Evolutionary conservation across 2,797 vertebrate genomes (phyloP), one percentile per base, ranked within the genome.

Genomic region (Adrianichthys oophorus): DNA sequence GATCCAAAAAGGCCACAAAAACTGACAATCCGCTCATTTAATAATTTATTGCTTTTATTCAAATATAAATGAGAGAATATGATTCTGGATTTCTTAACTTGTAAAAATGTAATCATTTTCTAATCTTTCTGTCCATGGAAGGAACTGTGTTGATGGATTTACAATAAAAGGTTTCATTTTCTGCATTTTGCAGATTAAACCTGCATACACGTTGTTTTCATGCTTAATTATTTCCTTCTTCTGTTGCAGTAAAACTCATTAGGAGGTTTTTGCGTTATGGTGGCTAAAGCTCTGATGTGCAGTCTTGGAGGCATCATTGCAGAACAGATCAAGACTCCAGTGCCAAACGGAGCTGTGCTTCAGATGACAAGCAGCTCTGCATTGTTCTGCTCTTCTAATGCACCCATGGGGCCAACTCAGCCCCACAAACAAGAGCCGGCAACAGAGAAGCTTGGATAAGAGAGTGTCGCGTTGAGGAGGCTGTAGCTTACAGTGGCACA

Each of bases 301-400:
- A 46, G 51, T 56, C 24, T 59, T 49, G 44, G 5, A 18, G n/a
- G 7, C 52, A 50, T 64, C 37, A 37, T 37, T 37, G 10, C 10
- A 56, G 55, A 75, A 61, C 41, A 44, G 55, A 59, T 57, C 59
- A 70, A 71, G 72, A 48, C 68, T 69, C 74, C 73, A 59, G 57
- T 24, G 68, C 64, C 44, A 63, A 68, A 64, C 69, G 4, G 32
- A 56, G 55, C 26, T 0, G 19, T 42, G 40, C 48, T 75, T 45
- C 54, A 66, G 78, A 70, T 50, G 62, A 83, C 77, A 79, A 76
- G 65, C 77, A 77, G 67, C 29, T 79, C 74, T 66, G 61, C 73
- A 80, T 77, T 82, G 74, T 76, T 79, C 66, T 56, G 62, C 60
- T 78, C 67, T 46, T 65, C 42, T 16, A 73, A 65, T 59, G 72